Base-by-base conservation (phyloP, 2,797 vertebrate species). In the Naso thynnoides region DNA sequence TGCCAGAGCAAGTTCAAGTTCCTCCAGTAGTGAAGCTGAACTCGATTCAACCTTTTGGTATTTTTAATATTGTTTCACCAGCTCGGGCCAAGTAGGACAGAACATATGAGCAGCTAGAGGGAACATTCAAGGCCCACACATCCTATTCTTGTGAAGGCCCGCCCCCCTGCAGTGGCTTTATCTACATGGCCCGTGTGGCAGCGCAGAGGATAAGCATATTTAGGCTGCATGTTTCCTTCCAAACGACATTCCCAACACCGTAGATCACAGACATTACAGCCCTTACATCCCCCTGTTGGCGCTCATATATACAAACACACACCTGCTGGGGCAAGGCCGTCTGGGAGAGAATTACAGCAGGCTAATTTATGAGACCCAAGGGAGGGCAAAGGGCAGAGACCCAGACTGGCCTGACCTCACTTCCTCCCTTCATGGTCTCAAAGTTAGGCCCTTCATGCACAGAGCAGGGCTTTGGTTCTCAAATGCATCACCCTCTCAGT, bases 261-360 rank as follows among this genome's bases (percentile, higher is more conserved):
- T 93, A 94, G 92, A 93, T 95, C 93, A 94, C 88, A 93, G 82
- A 91, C 88, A 92, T 91, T 90, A 92, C 89, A 84, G 68, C 68
- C 77, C 83, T 90, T 85, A 92, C 90, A 93, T 89, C 91, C 89
- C 79, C 86, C 86, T 85, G 90, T 89, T 92, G 88, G 68, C 62
- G 26, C 74, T 91, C 86, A 81, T 93, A 86, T 95, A 95, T 95
- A 95, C 93, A 95, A 95, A 95, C 93, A 94, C 94, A 94, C 95
- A 95, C 95, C 94, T 95, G 95, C 93, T 87, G 79, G 89, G 83
- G 75, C 89, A 93, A 93, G 90, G 93, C 90, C 75, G 89, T 91
- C 93, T 87, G 85, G 80, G 75, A 88, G 91, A 92, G 91, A 93
- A 94, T 92, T 93, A 92, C 93, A 93, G 88, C 91, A 73, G 86